A percentile compares a stretch with the other conserved stretches of the same genome.
Evolutionary conservation across 2,888 invertebrate species (phyloP).

Genomic region (Eupsilia transversa): DNA sequence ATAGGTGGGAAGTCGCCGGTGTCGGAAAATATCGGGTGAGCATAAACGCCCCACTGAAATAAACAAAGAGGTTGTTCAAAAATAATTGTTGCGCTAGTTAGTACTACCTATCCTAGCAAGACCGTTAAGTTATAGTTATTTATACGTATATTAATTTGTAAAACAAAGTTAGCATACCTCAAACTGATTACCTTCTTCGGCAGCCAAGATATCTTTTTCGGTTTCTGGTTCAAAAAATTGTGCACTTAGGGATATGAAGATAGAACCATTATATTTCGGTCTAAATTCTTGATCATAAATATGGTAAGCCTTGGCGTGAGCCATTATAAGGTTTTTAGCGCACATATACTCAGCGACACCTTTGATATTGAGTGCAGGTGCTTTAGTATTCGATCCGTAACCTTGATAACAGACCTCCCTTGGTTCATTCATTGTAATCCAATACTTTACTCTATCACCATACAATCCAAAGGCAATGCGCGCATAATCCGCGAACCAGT

Average conservation of each 20-base stretch:
- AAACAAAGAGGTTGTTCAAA: too few relatives aligned
- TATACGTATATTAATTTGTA: neutral
- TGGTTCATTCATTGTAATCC: constrained; percentile 91
- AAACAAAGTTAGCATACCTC: constrained; percentile 71
- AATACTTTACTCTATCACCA: constrained; percentile 86
- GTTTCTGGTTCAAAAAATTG: constrained; percentile 83
- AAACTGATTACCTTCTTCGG: constrained; percentile 86
- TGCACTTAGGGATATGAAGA: constrained; percentile 64
- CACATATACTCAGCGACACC: constrained; percentile 87
- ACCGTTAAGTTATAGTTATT: neutral
- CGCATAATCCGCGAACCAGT: constrained; percentile 87
- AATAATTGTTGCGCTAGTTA: too few relatives aligned
- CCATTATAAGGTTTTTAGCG: constrained; percentile 84
- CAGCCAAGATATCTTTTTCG: constrained; percentile 83
- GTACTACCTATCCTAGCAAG: too few relatives aligned
- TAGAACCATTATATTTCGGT: constrained; percentile 71
- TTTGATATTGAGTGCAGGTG: constrained; percentile 75
- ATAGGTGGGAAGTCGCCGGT: constrained; percentile 91
- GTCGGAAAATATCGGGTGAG: constrained; percentile 91
- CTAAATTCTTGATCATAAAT: constrained; percentile 87
- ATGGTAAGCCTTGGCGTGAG: constrained; percentile 89
- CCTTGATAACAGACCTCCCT: constrained; percentile 77
- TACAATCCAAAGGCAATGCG: constrained; percentile 80
- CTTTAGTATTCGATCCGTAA: constrained; percentile 78
- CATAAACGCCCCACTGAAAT: constrained; percentile 89